A percentile compares a stretch with the other conserved stretches of the same genome.
Conservation (phyloP, 2,888 invertebrate genomes). For the Micoletzkya japonica region DNA sequence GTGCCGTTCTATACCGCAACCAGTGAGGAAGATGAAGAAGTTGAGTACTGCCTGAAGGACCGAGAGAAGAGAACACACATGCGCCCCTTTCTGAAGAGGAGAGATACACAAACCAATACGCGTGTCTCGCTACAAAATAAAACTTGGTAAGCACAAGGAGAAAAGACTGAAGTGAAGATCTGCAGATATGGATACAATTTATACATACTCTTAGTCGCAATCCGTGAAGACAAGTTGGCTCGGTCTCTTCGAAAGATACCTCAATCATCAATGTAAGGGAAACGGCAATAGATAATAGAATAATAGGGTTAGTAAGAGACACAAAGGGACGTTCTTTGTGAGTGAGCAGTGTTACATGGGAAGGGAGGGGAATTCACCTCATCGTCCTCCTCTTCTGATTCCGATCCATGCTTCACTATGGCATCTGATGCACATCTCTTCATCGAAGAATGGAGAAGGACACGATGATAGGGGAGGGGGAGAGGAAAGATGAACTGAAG, state of each 20-base stretch:
- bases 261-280: background rate
- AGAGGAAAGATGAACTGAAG: slow-evolving; percentile 13
- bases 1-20: slow-evolving; percentile 12
- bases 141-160: background rate
- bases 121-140: background rate
- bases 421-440: slow-evolving; percentile 7
- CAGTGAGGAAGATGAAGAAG: slow-evolving; percentile 26
- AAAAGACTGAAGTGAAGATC: background rate
- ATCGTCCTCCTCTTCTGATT: slow-evolving; percentile 20
- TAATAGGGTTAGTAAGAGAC: background rate
- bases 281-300: background rate
- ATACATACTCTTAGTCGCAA: background rate
- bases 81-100: slow-evolving; percentile 1
- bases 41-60: slow-evolving; percentile 20
- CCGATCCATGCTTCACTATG: slow-evolving; percentile 8
- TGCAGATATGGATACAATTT: too few relatives aligned
- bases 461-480: slow-evolving; percentile 8
- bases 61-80: background rate
- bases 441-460: slow-evolving; percentile 4
- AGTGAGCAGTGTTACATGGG: too few relatives aligned
- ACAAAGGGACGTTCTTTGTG: background rate
- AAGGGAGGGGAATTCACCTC: slow-evolving; percentile 3
- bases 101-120: background rate
- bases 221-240: background rate
- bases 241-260: background rate